Evolutionary conservation across 2,888 invertebrate species (phyloP).

Genomic region (Drosophila atripex): DNA sequence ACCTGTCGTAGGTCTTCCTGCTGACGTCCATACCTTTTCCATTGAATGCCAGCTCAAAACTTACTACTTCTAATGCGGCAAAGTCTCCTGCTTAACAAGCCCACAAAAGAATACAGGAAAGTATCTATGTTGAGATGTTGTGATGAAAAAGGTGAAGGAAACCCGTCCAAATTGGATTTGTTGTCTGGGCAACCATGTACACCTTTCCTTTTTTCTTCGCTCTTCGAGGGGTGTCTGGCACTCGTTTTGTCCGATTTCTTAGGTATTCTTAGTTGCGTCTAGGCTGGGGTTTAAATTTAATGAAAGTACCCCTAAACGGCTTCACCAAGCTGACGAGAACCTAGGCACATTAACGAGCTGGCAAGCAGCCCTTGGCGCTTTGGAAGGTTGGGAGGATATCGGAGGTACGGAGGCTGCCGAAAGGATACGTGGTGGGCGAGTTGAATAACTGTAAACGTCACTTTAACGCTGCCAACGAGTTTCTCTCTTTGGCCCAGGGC

Average conservation of each 20-base stretch:
- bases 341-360: constrained; percentile 42
- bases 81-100: constrained; percentile 24
- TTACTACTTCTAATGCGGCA: constrained; percentile 12
- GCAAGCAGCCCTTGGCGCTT: constrained; percentile 62
- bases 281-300: constrained; percentile 68
- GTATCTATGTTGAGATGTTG: background rate
- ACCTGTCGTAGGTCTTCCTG: constrained; percentile 29
- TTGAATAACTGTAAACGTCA: constrained; percentile 73
- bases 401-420: constrained; percentile 14
- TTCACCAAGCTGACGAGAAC: constrained; percentile 4
- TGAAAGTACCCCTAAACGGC: constrained; percentile 58
- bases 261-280: constrained; percentile 10
- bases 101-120: constrained; percentile 14
- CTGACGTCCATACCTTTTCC: background rate
- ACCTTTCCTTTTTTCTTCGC: too few species aligned
- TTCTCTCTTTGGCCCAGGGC: constrained; percentile 22
- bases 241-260: constrained; percentile 42
- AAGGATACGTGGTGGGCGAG: constrained; percentile 20
- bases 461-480: constrained; percentile 55
- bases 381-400: constrained; percentile 33
- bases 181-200: constrained; percentile 49
- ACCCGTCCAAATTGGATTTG: constrained; percentile 70
- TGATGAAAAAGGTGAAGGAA: constrained; percentile 26
- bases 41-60: background rate
- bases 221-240: constrained; percentile 14